Evolutionary conservation across 2,113 vertebrate genomes (phyloP), one percentile per base, ranked within the genome.

Genomic region (Bos javanicus): DNA sequence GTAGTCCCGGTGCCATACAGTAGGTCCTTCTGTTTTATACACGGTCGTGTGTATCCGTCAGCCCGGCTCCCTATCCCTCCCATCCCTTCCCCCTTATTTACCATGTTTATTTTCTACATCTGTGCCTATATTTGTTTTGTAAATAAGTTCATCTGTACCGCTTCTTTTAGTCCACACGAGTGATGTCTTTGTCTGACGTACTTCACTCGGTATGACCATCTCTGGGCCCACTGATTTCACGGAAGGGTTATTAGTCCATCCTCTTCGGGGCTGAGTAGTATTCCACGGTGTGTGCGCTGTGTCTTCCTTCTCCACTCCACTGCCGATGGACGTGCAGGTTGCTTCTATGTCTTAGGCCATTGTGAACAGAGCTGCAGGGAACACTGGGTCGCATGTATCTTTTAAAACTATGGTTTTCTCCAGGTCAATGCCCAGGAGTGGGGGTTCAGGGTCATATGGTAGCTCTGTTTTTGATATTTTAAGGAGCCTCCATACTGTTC

Each of bases 1-100:
- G 36, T 0, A 0, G 12, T 3, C 36, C 12, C 11, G 13, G 36
- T 1, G 36, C 71, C 3, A 0, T 0, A 8, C 74, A 16, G 43
- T 5, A 2, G 74, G 74, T 7, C 26, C 3, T 9, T 1, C 39
- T 15, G 1, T 9, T 28, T 5, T 5, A 46, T 1, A 28, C 25
- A 5, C 0, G 2, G 26, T 1, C 1, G 21, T 2, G 12, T 23
- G 1, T 2, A 1, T 28, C 39, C 28, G 3, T 9, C 74, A 28
- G 43, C 4, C 43, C 43, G 1, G 17, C 74, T 28, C 14, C 43
- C 26, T 26, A 0, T 9, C 43, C 74, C 39, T 28, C 43, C 74
- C 21, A 1, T 39, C 67, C 67, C 26, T 16, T 0, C 1, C 14
- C 43, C 25, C 14, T 7, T 39, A 11, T 25, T 78, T 46, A 9